Base-by-base conservation (phyloP, 2,888 invertebrate genomes). In the Boloria euphrosyne region DNA sequence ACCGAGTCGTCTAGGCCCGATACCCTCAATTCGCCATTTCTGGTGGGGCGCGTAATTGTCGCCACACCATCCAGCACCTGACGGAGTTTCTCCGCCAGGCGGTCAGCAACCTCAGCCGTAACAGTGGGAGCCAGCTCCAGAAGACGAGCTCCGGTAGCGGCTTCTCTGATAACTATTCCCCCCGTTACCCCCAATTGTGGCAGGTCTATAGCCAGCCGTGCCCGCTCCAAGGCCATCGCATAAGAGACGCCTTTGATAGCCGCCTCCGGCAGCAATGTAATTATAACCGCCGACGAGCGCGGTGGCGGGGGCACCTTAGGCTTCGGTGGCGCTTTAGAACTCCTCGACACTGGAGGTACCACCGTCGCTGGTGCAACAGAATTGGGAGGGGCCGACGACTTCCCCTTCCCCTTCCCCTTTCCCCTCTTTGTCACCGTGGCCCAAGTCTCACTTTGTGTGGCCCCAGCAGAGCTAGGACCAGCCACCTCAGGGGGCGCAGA, bases 1-100 rank as follows among this genome's bases (percentile, higher is more conserved):
- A 31, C 49, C 1, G 59, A 44, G 46, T 64, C 64, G 17, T 43
- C 43, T 18, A 58, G 52, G 44, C 58, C 57, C 47, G 58, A 18
- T 7, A 64, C 2, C 14, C 43, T 46, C 4, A 53, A 14, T 4
- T 31, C 49, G n/a, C 38, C 59, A 13, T 14, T 7, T n/a, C 49
- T 54, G 16, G 18, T 22, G n/a, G 60, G 60, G 38, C 60, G 46
- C 3, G 52, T 16, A 1, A 65, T 49, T 14, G 49, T 43, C n/a
- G 50, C 65, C 47, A 59, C 49, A 0, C 59, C 59, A 4, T 52
- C 59, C 31, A 60, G 49, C 38, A 43, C 60, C 16, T 17, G 18
- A 18, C 31, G 2, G 3, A 54, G 49, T 13, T 17, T 27, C 0
- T 31, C 54, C 7, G 50, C 50, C 22, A 60, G 43, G 1, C 31